A percentile compares a stretch with the other conserved stretches of the same genome.
Conservation (phyloP, 1,140 invertebrate species). For the Psilanteris sp. region DNA sequence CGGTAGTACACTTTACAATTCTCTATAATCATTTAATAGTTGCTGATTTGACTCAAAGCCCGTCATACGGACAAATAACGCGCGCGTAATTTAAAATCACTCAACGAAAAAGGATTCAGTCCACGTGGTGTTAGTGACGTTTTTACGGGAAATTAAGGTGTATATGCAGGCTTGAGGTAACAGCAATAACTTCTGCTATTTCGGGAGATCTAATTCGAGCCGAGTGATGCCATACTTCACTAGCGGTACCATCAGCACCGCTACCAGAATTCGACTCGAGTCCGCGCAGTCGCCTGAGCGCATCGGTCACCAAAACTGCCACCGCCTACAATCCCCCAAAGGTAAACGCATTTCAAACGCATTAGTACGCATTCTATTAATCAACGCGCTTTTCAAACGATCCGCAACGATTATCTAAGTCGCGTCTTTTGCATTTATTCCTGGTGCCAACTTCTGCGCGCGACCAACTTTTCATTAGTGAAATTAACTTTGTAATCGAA, state of each 20-base stretch:
- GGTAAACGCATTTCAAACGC: constrained; percentile 70
- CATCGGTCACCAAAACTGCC: constrained; percentile 71
- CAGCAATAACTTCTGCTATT: constrained; percentile 78
- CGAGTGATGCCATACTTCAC: constrained; percentile 75
- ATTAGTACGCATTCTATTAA: constrained; percentile 37
- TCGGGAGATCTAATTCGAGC: constrained; percentile 75
- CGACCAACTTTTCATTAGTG: constrained; percentile 1
- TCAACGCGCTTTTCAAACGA: constrained; percentile 20
- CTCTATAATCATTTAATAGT: no score
- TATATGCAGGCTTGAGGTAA: constrained; percentile 69
- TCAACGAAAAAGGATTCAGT: not conserved
- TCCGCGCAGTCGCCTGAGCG: constrained; percentile 72
- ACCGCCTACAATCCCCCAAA: constrained; percentile 66
- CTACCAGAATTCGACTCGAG: constrained; percentile 60
- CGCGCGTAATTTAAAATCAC: constrained; percentile 20
- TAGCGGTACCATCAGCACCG: constrained; percentile 64
- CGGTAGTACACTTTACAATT: no score
- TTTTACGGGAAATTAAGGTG: constrained; percentile 66
- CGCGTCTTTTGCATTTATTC: constrained; percentile 10
- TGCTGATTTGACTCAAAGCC: constrained; percentile 39
- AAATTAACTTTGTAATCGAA: not conserved
- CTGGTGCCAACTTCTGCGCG: not conserved
- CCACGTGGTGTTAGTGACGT: constrained; percentile 22
- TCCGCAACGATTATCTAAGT: constrained; percentile 6
- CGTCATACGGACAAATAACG: not conserved